Evolutionary conservation across 2,113 vertebrate species (phyloP), one percentile per base, ranked within the genome.

Genomic region (Cyprinus carpio): DNA sequence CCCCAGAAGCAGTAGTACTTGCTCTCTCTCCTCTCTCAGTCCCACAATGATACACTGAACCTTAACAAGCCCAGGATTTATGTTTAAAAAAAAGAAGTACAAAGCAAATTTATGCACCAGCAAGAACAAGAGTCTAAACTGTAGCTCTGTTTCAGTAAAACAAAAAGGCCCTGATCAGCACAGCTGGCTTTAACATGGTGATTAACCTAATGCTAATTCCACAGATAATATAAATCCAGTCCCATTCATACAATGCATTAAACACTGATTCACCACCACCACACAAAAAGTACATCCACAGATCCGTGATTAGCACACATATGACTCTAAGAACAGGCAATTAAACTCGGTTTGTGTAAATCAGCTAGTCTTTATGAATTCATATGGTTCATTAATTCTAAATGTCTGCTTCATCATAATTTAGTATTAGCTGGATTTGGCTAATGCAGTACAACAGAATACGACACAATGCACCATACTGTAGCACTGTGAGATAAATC

Each of bases 401-500:
- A 46, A 64, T 64, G 23, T 46, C 58, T 64, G 40, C 15, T 80
- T 29, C 37, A 80, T 80, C 34, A 25, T 43, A 64, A 80, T 46
- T 64, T 80, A 65, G 34, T 65, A 64, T 46, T 46, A 46, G 8
- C 16, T 37, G n/a, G 16, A 81, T 81, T 65, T 81, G 43, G 43
- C 79, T 81, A 51, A 69, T 67, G 40, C 27, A 67, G 40, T 69
- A 20, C 4, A 49, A 29, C 78, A 65, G 23, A 80, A 65, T 20
- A 67, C 15, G 4, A 67, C 16, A 31, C 62, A 69, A 69, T 69
- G 40, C 40, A 67, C 25, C 60, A 69, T 67, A 67, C 23, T 54
- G 62, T 51, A 81, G 18, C 27, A 15, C n/a, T 65, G 60, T 81
- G 40, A 69, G 43, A 81, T 65, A 80, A 80, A 80, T 46, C 78